Base-by-base conservation (phyloP, 2,113 vertebrate genomes). In the Burhinus bistriatus region DNA sequence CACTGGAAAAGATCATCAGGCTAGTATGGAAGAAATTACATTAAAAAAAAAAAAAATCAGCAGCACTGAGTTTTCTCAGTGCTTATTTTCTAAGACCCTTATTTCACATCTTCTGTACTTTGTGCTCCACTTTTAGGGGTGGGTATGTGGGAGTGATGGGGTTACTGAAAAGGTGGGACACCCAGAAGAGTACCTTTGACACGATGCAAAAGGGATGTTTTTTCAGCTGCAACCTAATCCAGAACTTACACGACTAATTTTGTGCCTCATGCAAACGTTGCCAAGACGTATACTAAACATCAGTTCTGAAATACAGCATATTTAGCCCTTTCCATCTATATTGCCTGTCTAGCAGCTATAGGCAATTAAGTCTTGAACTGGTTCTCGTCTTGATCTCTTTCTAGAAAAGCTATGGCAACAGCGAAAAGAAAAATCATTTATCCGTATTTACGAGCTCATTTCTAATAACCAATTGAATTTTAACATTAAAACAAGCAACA, bases 141-240 rank as follows among this genome's bases (percentile, higher is more conserved):
- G 26, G 51, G 57, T 51, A 45, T 5, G 5, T 55, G 17, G n/a
- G 16, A 69, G n/a, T 11, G n/a, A 80, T 0, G 1, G 22, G 21
- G 26, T 57, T 77, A 69, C 32, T 27, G 42, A 80, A 87, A 61
- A 85, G 9, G 32, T 21, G 17, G n/a, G n/a, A 44, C 58, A 89
- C 54, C 38, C 45, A 70, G 36, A 8, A 7, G 5, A 86, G 5
- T 25, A 76, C 17, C 61, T 40, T 27, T 22, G 13, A 51, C 30
- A 55, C 32, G 52, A 11, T 9, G 11, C 25, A 32, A 71, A 73
- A 79, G 10, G 23, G n/a, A 62, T 25, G 26, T 34, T 51, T 58
- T 42, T 40, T 44, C 66, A 87, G 47, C n/a, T 64, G 26, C 62
- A 88, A 32, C 57, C 44, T 29, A 55, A 30, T 61, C 29, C 21